Evolutionary conservation across 2,113 vertebrate species (phyloP).

Genomic region (Crocuta crocuta): DNA sequence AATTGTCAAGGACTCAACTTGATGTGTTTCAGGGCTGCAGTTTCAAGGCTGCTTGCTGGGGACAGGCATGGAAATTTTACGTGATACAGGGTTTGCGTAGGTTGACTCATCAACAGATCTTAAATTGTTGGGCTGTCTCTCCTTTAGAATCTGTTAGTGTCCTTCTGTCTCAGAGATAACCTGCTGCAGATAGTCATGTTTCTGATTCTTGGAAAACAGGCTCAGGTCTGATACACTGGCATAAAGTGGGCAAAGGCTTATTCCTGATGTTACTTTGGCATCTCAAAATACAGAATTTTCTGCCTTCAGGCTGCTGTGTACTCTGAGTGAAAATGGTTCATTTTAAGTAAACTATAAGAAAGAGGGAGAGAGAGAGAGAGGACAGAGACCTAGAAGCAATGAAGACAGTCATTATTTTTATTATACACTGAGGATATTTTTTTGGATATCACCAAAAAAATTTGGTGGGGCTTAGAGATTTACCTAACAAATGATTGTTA

Average conservation of each 20-base stretch:
- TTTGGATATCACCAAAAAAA: too few species aligned
- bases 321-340: neutral
- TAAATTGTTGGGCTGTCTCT: neutral
- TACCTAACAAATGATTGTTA: neutral
- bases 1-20: neutral
- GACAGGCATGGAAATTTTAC: neutral
- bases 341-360: neutral
- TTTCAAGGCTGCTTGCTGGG: neutral
- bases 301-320: neutral
- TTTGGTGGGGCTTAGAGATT: conserved; percentile 11
- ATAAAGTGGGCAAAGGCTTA: neutral
- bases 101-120: neutral
- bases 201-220: neutral
- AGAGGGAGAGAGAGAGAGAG: neutral
- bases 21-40: neutral
- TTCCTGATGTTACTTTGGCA: neutral
- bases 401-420: neutral
- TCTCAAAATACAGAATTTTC: neutral
- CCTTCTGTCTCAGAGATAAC: neutral
- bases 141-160: neutral
- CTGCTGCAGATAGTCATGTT: neutral
- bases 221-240: neutral
- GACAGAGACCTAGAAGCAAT: neutral
- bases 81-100: neutral
- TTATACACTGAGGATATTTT: neutral